Conservation (phyloP, 2,888 invertebrate species). For the Dastarcus helophoroides region DNA sequence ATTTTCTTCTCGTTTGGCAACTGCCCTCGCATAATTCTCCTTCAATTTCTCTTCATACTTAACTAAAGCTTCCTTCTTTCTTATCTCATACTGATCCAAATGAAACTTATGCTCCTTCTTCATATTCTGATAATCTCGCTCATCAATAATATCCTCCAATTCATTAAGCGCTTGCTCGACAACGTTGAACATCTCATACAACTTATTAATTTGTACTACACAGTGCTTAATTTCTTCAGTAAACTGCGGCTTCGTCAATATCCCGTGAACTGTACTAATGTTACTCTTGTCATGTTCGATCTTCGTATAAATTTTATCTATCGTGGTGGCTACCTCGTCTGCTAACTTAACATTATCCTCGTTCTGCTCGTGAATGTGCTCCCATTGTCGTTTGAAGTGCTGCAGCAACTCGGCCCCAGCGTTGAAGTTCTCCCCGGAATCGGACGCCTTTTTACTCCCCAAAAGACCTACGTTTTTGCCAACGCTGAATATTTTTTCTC, state of each 20-base stretch:
- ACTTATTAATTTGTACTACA: constrained; percentile 39
- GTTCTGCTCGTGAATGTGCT: constrained; percentile 53
- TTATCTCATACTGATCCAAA: constrained; percentile 47
- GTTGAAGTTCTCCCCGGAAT: constrained; percentile 38
- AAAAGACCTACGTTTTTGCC: constrained; percentile 24
- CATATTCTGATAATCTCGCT: constrained; percentile 55
- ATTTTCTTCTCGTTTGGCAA: constrained; percentile 45
- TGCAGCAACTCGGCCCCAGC: constrained; percentile 58
- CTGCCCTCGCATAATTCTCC: constrained; percentile 45
- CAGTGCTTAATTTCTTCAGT: constrained; percentile 40
- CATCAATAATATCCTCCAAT: constrained; percentile 58
- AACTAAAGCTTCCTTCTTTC: constrained; percentile 30
- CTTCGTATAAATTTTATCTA: constrained; percentile 32
- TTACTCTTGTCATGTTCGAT: constrained; percentile 25
- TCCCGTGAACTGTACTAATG: constrained; percentile 25
- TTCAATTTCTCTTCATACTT: constrained; percentile 35
- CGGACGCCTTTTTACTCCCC: constrained; percentile 14
- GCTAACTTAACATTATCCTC: constrained; percentile 56
- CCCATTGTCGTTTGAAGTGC: constrained; percentile 63
- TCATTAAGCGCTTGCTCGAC: constrained; percentile 53
- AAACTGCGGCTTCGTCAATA: constrained; percentile 28
- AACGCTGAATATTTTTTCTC: constrained; percentile 23
- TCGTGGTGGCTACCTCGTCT: constrained; percentile 41
- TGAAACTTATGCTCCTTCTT: constrained; percentile 63
- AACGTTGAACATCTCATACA: constrained; percentile 48